Percentiles rank a stretch among this genome's conserved stretches.
phyloP scores from a whole-genome alignment of 2,113 vertebrate species.

The Hiodon tergisus region DNA sequence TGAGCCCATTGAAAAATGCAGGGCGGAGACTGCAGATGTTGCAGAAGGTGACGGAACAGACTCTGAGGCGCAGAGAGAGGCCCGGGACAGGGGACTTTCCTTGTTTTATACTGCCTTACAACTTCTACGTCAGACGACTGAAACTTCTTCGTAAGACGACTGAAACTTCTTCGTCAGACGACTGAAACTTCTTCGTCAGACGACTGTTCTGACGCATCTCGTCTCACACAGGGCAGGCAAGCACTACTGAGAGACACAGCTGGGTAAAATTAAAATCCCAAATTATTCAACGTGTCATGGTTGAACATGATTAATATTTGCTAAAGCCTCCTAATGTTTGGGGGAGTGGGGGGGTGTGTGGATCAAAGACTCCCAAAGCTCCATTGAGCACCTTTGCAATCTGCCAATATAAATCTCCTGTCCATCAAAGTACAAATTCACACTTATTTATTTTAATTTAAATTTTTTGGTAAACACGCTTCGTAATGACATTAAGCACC shows the following conservation, averaged over 20 bases:
- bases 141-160: no score
- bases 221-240: background rate
- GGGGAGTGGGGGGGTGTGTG: background rate
- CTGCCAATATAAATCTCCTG: background rate
- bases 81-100: no score
- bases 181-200: background rate
- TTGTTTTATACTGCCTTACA: no score
- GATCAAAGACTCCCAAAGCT: conserved; percentile 42
- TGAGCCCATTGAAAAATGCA: no score
- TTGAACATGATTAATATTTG: conserved; percentile 52
- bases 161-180: background rate
- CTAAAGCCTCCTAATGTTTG: conserved; percentile 34
- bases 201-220: background rate
- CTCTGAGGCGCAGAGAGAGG: no score
- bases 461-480: background rate
- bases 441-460: background rate
- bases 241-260: conserved; percentile 14
- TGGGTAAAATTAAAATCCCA: conserved; percentile 14
- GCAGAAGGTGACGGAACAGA: no score
- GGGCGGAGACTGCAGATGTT: no score
- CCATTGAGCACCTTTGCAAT: conserved; percentile 16
- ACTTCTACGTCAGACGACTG: no score
- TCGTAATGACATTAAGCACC: background rate
- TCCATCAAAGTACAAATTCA: conserved; percentile 8
- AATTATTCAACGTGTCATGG: conserved; percentile 41